Evolutionary conservation across 2,113 vertebrate species (phyloP).

Genomic region (Ranitomeya variabilis): DNA sequence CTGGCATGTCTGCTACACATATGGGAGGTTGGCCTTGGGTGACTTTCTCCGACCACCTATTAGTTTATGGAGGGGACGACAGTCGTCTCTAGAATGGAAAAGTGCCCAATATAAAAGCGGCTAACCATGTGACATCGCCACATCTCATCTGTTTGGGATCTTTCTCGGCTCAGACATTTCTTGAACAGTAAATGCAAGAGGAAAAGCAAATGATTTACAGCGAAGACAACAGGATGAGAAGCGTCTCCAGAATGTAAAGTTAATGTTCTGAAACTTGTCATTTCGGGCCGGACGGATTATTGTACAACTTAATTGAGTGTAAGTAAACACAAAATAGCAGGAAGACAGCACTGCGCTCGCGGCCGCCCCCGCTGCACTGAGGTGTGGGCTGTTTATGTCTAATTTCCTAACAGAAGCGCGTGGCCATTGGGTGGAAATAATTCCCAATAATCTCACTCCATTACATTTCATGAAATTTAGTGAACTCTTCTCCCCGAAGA

Average conservation of each 20-base stretch:
- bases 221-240: background rate
- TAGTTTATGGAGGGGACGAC: too few species aligned
- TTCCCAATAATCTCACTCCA: conserved; percentile 78
- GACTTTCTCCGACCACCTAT: too few species aligned
- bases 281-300: conserved; percentile 74
- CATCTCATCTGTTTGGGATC: background rate
- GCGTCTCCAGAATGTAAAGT: conserved; percentile 63
- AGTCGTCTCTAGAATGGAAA: too few species aligned
- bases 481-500: conserved; percentile 54
- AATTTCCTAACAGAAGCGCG: conserved; percentile 75
- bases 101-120: background rate
- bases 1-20: too few species aligned
- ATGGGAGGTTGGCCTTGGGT: too few species aligned
- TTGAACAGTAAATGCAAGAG: background rate
- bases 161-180: background rate
- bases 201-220: conserved; percentile 15
- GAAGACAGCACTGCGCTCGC: conserved; percentile 64
- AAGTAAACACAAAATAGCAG: conserved; percentile 74
- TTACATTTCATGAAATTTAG: conserved; percentile 76
- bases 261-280: conserved; percentile 76
- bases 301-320: conserved; percentile 80
- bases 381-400: conserved; percentile 75
- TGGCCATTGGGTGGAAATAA: conserved; percentile 77
- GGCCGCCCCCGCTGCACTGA: conserved; percentile 67
- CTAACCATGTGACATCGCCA: background rate